Base-by-base conservation (phyloP, 1,140 invertebrate species). In the Eurosta solidaginis region DNA sequence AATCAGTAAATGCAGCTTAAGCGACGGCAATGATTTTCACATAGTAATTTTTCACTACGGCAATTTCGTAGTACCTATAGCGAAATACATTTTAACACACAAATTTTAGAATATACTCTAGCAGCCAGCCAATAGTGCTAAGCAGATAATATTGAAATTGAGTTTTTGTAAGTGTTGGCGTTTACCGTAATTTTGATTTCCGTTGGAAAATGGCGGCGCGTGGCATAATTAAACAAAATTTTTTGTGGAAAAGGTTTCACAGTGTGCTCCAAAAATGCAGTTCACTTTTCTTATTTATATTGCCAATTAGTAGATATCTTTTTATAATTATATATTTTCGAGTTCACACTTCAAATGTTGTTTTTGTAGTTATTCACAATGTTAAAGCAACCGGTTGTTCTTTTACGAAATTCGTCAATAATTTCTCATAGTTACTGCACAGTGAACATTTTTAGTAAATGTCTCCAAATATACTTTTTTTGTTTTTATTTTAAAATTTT, bases 1-100 rank as follows among this genome's bases (percentile, higher is more conserved):
- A n/a, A 68, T 63, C 27, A 68, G 59, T 33, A 68, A 68, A 40
- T 40, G n/a, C n/a, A n/a, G n/a, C n/a, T n/a, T n/a, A n/a, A n/a
- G 29, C 74, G 50, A 20, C 45, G 27, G 47, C 33, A 52, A 52
- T 40, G 3, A 20, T 20, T 44, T 74, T 45, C 29, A 33, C 49
- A 33, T 76, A 29, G 22, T n/a, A n/a, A n/a, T n/a, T n/a, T n/a
- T n/a, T n/a, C n/a, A n/a, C n/a, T n/a, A n/a, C n/a, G n/a, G n/a
- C n/a, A n/a, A n/a, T n/a, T n/a, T n/a, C n/a, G n/a, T n/a, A n/a
- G n/a, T n/a, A n/a, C n/a, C n/a, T n/a, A n/a, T n/a, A n/a, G n/a
- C n/a, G n/a, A n/a, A n/a, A n/a, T n/a, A n/a, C n/a, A n/a, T n/a
- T n/a, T n/a, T n/a, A n/a, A n/a, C n/a, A n/a, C n/a, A n/a, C n/a